Conservation (phyloP, 2,888 invertebrate species). For the Scotopteryx bipunctaria region DNA sequence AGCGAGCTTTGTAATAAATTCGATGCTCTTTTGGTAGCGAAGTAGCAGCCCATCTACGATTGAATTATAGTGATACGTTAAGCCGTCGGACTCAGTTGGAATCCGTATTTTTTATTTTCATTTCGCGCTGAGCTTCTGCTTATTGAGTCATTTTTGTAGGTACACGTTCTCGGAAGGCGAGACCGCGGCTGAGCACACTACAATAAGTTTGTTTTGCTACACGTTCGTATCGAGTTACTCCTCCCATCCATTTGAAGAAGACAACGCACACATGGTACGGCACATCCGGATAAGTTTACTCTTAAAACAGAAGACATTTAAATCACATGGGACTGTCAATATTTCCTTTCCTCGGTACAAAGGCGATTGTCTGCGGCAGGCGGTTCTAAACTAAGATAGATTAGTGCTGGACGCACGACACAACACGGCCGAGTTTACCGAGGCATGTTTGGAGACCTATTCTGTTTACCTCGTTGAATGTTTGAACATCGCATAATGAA, state of each 20-base stretch:
- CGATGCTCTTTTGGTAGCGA: slow-evolving; percentile 81
- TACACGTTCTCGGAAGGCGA: slow-evolving; percentile 59
- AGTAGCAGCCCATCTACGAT: slow-evolving; percentile 70
- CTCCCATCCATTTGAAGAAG: slow-evolving; percentile 74
- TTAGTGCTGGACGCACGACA: slow-evolving; percentile 60
- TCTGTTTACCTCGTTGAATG: slow-evolving; percentile 44
- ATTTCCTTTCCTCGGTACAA: slow-evolving; percentile 74
- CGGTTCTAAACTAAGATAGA: slow-evolving; percentile 73
- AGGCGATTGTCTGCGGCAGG: slow-evolving; percentile 61
- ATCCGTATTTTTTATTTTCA: slow-evolving; percentile 71
- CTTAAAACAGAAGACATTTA: slow-evolving; percentile 79
- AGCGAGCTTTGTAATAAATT: slow-evolving; percentile 81
- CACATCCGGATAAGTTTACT: slow-evolving; percentile 78
- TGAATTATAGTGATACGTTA: slow-evolving; percentile 82
- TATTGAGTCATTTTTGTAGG: slow-evolving; percentile 64
- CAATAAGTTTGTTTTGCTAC: slow-evolving; percentile 68
- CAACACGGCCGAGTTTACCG: slow-evolving; percentile 50
- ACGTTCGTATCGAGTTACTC: slow-evolving; percentile 70
- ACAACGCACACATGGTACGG: slow-evolving; percentile 74
- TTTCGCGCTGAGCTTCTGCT: slow-evolving; percentile 65
- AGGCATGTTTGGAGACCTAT: slow-evolving; percentile 50
- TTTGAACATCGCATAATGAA: slow-evolving; percentile 17
- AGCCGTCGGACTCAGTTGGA: slow-evolving; percentile 73
- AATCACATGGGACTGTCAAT: slow-evolving; percentile 77
- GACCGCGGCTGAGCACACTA: slow-evolving; percentile 65